Base-by-base conservation (phyloP, 2,888 invertebrate genomes). In the Fragum fragum region DNA sequence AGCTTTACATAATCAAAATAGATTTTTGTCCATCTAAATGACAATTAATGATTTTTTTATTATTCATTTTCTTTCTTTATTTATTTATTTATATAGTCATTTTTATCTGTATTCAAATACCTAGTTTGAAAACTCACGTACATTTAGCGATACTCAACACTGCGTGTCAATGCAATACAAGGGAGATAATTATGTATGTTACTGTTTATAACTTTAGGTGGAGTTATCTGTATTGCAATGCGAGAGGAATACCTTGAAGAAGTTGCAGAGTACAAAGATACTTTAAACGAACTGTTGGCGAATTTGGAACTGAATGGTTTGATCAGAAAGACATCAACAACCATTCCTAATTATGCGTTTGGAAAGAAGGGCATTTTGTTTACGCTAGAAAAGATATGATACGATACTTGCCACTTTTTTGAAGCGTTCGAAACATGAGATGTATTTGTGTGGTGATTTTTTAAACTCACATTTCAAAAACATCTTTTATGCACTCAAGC, bases 161-260 rank as follows among this genome's bases (percentile, higher is more conserved):
- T 36, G 32, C 9, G 9, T 36, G 32, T 36, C 32, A 6, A 36
- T 6, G 32, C 32, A 47, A 47, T 47, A 3, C 14, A 47, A 47
- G 47, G 47, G 47, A 14, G n/a, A 16, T 47, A 47, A n/a, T n/a
- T 9, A 47, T 14, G 47, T 47, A 47, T 14, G 47, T 9, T 14
- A 9, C 47, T 47, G 47, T 57, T 14, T 66, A 57, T 77, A n/a
- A 16, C 74, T 79, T n/a, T 82, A 91, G 91, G 90, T 32, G 91
- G 91, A 1, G 66, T 89, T 16, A 87, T 90, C 18, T 87, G 88
- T 69, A 90, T 91, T 14, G 90, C 89, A n/a, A 90, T 91, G 90
- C 71, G 91, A 29, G 90, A 90, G 68, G 89, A 90, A 59, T 91
- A 91, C 73, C 69, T 91, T 29, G 52, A 76, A 1, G 72, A 85